Conservation (phyloP, 2,797 vertebrate species). For the Crenichthys baileyi region DNA sequence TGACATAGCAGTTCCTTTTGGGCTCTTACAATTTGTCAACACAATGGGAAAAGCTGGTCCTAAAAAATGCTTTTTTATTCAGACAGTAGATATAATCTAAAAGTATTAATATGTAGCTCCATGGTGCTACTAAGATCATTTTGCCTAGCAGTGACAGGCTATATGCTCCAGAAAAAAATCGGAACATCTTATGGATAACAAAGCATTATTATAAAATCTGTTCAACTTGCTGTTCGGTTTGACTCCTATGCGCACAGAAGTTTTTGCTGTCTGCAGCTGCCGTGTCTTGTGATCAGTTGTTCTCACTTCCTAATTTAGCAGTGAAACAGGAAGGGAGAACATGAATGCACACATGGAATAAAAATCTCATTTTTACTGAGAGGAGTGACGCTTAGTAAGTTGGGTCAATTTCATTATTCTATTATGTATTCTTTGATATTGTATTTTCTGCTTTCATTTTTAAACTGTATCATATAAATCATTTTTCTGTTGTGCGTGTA, state of each 20-base stretch:
- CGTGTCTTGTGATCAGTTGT: constrained; percentile 31
- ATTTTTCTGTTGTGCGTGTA: not conserved
- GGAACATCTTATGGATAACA: too few relatives aligned
- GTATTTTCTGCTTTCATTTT: not conserved
- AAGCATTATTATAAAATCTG: too few relatives aligned
- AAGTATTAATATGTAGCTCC: too few relatives aligned
- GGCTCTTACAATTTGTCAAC: too few relatives aligned
- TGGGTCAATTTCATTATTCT: constrained; percentile 10
- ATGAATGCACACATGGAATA: not conserved
- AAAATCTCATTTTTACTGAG: not conserved
- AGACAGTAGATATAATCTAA: too few relatives aligned
- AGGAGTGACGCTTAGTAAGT: not conserved
- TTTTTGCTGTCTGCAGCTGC: constrained; percentile 25
- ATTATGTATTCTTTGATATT: not conserved
- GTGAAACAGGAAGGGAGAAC: not conserved
- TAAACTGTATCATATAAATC: not conserved
- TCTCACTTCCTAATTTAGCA: constrained; percentile 31
- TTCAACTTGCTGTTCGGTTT: constrained; percentile 11
- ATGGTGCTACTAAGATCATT: too few relatives aligned
- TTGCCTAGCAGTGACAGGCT: too few relatives aligned
- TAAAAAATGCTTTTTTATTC: too few relatives aligned
- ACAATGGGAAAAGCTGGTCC: too few relatives aligned
- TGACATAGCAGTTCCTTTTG: too few relatives aligned
- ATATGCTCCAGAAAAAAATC: too few relatives aligned
- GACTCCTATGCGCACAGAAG: constrained; percentile 9